Evolutionary conservation across 2,113 vertebrate species (phyloP).

Genomic region (Motacilla tschutschensis): DNA sequence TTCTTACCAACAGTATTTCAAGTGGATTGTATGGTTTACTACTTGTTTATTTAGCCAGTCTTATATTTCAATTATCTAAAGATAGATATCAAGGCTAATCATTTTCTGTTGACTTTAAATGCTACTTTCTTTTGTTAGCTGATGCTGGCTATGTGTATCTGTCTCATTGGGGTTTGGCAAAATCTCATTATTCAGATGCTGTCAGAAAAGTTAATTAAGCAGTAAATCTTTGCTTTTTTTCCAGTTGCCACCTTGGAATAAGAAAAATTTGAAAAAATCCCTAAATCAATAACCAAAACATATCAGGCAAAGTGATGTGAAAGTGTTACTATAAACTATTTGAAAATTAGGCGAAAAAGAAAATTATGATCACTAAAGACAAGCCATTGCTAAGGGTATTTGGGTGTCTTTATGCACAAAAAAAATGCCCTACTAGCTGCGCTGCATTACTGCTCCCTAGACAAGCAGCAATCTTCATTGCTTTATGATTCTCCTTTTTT

Average conservation of each 20-base stretch:
- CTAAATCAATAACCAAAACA: background rate
- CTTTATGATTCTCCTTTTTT: constrained; percentile 29
- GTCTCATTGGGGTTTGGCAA: background rate
- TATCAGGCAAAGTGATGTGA: background rate
- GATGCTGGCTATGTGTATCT: background rate
- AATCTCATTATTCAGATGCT: background rate
- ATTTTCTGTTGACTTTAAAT: background rate
- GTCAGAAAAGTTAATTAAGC: constrained; percentile 21
- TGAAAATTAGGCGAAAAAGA: constrained; percentile 33
- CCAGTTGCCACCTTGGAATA: background rate
- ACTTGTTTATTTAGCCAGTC: background rate
- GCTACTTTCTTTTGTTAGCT: background rate
- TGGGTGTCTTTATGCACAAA: constrained; percentile 44
- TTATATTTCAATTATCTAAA: background rate
- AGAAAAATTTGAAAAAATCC: background rate
- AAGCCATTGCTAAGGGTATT: constrained; percentile 49
- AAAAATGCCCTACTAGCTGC: constrained; percentile 9
- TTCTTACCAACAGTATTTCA: background rate
- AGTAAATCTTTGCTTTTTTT: background rate
- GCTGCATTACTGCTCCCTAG: constrained; percentile 58
- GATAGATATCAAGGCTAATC: background rate
- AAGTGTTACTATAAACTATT: constrained; percentile 13
- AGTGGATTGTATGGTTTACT: background rate
- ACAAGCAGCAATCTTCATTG: constrained; percentile 64
- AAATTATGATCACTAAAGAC: constrained; percentile 43